phyloP scores from a whole-genome alignment of 1,140 invertebrate genomes.

The Calliphora vicina region DNA sequence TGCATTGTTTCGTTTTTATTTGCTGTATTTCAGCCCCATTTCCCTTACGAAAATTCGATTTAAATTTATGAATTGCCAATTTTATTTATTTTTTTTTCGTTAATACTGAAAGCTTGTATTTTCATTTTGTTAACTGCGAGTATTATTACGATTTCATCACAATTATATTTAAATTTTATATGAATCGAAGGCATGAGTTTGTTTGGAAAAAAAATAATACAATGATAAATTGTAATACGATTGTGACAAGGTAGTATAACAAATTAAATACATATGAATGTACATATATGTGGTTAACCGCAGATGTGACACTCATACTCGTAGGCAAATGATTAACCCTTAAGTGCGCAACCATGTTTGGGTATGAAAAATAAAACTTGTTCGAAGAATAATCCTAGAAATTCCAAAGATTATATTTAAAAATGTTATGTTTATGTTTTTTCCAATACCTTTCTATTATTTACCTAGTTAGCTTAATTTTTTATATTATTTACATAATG shows the following conservation, averaged over 20 bases:
- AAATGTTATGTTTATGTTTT: no score
- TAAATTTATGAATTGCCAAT: constrained; percentile 31
- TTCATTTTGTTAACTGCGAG: constrained; percentile 2
- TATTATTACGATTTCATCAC: neutral
- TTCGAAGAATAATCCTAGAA: no score
- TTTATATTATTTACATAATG: no score
- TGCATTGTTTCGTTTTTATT: neutral
- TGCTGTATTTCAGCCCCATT: neutral
- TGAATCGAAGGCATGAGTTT: neutral
- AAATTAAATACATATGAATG: neutral
- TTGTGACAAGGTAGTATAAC: neutral
- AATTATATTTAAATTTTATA: constrained; percentile 5
- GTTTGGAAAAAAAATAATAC: neutral
- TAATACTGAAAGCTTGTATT: constrained; percentile 4
- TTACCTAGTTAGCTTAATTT: no score
- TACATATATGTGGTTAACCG: neutral
- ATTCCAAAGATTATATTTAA: no score
- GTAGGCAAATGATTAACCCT: neutral
- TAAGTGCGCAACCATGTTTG: no score
- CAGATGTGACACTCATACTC: neutral
- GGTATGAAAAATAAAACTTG: neutral
- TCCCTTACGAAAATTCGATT: constrained; percentile 1
- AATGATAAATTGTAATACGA: neutral
- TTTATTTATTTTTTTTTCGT: neutral
- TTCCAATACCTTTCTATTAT: no score